A percentile compares a stretch with the other conserved stretches of the same genome.
Conservation (phyloP, 2,888 invertebrate species). For the Tetranychus truncatus region DNA sequence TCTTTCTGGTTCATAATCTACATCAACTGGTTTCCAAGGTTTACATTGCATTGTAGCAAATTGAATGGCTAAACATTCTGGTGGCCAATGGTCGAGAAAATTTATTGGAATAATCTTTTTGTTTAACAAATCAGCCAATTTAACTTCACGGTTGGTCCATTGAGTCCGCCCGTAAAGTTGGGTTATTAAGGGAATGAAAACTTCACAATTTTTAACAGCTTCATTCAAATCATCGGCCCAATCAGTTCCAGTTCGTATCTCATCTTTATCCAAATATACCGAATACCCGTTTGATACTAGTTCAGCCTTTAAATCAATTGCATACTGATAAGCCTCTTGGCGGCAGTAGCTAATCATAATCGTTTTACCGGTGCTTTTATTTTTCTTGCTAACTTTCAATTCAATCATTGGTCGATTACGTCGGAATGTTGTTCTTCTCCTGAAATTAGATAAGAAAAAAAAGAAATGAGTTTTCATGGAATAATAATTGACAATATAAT, state of each 20-base stretch:
- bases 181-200: constrained; percentile 34
- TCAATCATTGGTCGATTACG: neutral
- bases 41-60: constrained; percentile 35
- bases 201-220: constrained; percentile 33
- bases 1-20: neutral
- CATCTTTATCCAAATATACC: constrained; percentile 35
- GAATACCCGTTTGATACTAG: constrained; percentile 30
- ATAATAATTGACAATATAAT: too few relatives aligned
- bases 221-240: constrained; percentile 35
- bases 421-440: neutral
- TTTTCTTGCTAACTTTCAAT: neutral
- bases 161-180: constrained; percentile 33
- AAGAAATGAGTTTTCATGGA: neutral
- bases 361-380: neutral
- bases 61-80: constrained; percentile 34
- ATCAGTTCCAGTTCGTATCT: constrained; percentile 33
- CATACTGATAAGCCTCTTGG: constrained; percentile 33
- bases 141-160: constrained; percentile 36
- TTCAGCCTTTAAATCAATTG: constrained; percentile 31
- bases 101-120: constrained; percentile 34
- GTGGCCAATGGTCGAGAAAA: constrained; percentile 33
- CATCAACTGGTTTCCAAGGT: constrained; percentile 20
- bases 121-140: constrained; percentile 33
- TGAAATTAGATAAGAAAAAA: neutral
- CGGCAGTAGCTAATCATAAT: constrained; percentile 34